Base-by-base conservation (phyloP, 1,140 invertebrate species). In the Drosophila mauritiana region DNA sequence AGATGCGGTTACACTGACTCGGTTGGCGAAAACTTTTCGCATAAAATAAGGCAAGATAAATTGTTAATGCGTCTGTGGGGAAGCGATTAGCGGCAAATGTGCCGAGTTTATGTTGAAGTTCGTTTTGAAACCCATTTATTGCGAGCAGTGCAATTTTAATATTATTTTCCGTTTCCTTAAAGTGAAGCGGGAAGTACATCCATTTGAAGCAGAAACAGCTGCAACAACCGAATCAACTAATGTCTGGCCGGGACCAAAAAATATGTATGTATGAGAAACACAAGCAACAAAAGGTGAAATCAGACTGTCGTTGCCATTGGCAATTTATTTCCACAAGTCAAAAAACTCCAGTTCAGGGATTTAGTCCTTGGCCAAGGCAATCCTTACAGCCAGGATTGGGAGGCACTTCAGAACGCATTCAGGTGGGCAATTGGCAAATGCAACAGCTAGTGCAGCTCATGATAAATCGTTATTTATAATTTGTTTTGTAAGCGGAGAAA, bases 1-100 rank as follows among this genome's bases (percentile, higher is more conserved):
- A 42, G 34, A 59, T 58, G 61, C 54, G 62, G 68, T 73, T 54
- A 52, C 42, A 17, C 12, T 13, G 42, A 45, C 46, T 22, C 31
- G 57, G 12, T 7, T 17, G 49, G 43, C 25, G 49, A 67, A 75
- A 89, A 89, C 43, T 89, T 89, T 89, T 89, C 84, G 80, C 85
- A 89, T 89, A 89, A 89, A 89, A 89, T 84, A 89, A 80, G 73
- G 82, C 80, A 89, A 89, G 84, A 89, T 89, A 89, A 89, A 89
- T 89, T 89, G 84, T 89, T 89, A 89, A 89, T 89, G 84, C 73
- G 84, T 89, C 84, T 89, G 80, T 89, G 84, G 84, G 84, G 84
- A 89, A 80, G 84, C 84, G 84, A 89, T 89, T 89, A 89, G 84
- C 77, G 84, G 84, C 77, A 74, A 89, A 89, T 89, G 84, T 86